Evolutionary conservation across 1,140 invertebrate species (phyloP).

Genomic region (Musca vetustissima): DNA sequence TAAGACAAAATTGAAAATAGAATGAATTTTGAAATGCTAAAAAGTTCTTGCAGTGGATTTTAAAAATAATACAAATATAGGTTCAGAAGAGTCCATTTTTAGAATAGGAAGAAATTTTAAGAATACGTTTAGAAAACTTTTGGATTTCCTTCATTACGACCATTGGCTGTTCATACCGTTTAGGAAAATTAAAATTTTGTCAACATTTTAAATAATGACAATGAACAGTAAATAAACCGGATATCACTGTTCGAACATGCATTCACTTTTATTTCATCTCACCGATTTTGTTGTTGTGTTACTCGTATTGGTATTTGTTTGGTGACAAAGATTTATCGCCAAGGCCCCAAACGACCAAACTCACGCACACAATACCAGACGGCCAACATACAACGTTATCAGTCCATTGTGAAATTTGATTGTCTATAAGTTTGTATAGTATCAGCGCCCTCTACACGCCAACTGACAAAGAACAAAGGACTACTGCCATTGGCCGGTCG

Average conservation of each 20-base stretch:
- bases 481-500: slow-evolving; percentile 12
- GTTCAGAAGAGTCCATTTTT: too few species aligned
- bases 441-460: neutral
- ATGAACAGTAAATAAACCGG: too few species aligned
- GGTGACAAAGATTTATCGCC: slow-evolving; percentile 50
- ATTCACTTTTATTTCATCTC: neutral
- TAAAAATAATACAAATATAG: too few species aligned
- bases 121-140: too few species aligned
- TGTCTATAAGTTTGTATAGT: neutral
- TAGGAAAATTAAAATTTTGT: too few species aligned
- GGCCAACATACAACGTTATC: slow-evolving; percentile 1
- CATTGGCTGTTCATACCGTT: too few species aligned
- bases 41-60: too few species aligned
- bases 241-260: neutral
- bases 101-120: too few species aligned
- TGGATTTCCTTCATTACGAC: too few species aligned
- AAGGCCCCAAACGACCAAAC: neutral
- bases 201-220: too few species aligned
- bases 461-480: slow-evolving; percentile 14
- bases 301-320: slow-evolving; percentile 32
- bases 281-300: neutral
- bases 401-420: neutral
- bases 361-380: neutral
- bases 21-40: too few species aligned
- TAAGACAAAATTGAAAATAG: too few species aligned